phyloP scores from a whole-genome alignment of 2,113 vertebrate species.

The Zootoca vivipara region DNA sequence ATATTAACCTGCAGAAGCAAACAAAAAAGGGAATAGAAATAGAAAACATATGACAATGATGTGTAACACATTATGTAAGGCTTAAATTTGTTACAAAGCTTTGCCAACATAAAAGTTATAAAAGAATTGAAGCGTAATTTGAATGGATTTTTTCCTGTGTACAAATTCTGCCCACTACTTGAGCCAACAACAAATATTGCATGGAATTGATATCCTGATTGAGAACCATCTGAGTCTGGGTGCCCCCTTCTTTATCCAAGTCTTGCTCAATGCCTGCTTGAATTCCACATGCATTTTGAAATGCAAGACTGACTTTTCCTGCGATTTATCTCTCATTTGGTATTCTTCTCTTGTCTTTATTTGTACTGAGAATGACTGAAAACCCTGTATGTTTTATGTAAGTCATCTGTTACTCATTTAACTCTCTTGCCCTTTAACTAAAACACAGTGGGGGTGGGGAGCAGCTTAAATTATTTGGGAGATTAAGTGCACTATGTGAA shows the following conservation, averaged over 20 bases:
- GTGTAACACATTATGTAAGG: background rate
- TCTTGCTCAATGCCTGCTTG: background rate
- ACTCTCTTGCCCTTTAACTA: background rate
- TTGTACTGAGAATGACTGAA: background rate
- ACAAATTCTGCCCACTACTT: background rate
- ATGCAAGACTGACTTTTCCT: background rate
- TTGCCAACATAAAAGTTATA: background rate
- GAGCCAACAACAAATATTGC: background rate
- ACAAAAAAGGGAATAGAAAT: no score
- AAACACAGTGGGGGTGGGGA: background rate
- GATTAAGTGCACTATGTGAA: background rate
- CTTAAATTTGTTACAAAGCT: background rate
- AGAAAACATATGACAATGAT: background rate
- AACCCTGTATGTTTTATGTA: background rate
- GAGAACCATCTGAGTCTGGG: background rate
- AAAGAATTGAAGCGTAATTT: background rate
- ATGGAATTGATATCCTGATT: background rate
- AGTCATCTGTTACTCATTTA: background rate
- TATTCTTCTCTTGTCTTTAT: background rate
- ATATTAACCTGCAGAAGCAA: no score
- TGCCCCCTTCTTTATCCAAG: background rate
- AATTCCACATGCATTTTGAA: conserved; percentile 1
- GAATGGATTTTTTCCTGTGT: background rate
- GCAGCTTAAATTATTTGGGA: background rate
- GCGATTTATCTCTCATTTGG: background rate